These are phyloP conservation scores for Oncopodura yosiiana DNA, from an alignment of 1,140 invertebrate genomes.

Conservation along the genomic window DNA sequence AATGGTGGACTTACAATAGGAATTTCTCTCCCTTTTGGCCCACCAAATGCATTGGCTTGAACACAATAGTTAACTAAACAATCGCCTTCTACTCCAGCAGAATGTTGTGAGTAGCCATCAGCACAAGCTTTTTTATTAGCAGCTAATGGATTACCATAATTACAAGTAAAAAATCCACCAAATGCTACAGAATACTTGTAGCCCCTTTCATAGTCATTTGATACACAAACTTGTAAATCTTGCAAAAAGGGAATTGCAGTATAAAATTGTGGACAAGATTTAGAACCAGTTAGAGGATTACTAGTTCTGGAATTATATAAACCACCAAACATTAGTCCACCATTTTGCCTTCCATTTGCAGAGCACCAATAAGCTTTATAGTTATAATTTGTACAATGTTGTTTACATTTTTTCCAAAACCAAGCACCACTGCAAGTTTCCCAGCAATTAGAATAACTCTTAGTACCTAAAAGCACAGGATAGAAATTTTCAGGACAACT, in stretches of 20 bases:
- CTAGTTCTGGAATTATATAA: neutral
- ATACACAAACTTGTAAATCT: conserved; percentile 11
- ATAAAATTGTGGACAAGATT: conserved; percentile 6
- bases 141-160: conserved; percentile 7
- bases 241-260: neutral
- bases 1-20: conserved; percentile 10
- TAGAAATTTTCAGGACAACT: neutral
- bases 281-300: conserved; percentile 4
- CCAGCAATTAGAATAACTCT: no score
- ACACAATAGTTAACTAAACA: conserved; percentile 10
- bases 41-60: neutral
- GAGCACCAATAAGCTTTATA: conserved; percentile 2
- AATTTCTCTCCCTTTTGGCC: no score
- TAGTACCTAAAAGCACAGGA: neutral
- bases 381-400: neutral
- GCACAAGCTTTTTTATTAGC: conserved; percentile 15
- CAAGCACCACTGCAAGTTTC: no score
- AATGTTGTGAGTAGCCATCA: conserved; percentile 7
- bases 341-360: neutral
- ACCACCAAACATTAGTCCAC: conserved; percentile 15
- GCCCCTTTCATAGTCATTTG: conserved; percentile 6
- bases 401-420: neutral
- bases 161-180: conserved; percentile 18
- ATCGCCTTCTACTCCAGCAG: conserved; percentile 2
- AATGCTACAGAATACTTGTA: neutral